These are phyloP conservation scores for Brachyrhaphis roseni DNA, from an alignment of 2,797 vertebrate genomes.

Conservation along the genomic window DNA sequence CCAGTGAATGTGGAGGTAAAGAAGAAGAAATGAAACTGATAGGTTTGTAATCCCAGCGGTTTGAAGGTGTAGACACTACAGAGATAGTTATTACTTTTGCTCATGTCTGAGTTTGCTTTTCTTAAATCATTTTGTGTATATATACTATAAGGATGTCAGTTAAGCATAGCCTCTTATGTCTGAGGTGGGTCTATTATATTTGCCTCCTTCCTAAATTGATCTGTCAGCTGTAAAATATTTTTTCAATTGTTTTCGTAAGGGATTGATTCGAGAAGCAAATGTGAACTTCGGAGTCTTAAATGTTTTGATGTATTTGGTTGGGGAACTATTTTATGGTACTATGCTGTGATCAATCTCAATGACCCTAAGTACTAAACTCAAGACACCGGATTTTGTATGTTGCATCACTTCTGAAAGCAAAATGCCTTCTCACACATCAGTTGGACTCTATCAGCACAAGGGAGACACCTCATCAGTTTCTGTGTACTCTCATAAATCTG, in stretches of 20 bases:
- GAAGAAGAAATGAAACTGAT: slow-evolving; percentile 34
- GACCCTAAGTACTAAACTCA: slow-evolving; percentile 2
- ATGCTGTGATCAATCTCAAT: slow-evolving; percentile 1
- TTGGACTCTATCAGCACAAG: background rate
- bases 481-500: background rate
- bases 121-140: slow-evolving; percentile 46
- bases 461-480: background rate
- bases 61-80: slow-evolving; percentile 47
- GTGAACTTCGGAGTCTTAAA: slow-evolving; percentile 54
- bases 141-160: slow-evolving; percentile 41
- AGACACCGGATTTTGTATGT: slow-evolving; percentile 13
- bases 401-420: slow-evolving; percentile 27
- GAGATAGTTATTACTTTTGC: slow-evolving; percentile 38
- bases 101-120: slow-evolving; percentile 29
- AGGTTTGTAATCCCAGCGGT: slow-evolving; percentile 11
- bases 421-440: slow-evolving; percentile 42
- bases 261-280: slow-evolving; percentile 41
- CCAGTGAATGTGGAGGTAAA: slow-evolving; percentile 28
- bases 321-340: slow-evolving; percentile 39
- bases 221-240: slow-evolving; percentile 27
- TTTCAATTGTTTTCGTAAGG: slow-evolving; percentile 46
- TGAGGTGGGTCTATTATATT: slow-evolving; percentile 34
- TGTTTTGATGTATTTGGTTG: slow-evolving; percentile 10
- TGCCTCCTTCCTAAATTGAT: background rate
- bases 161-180: slow-evolving; percentile 24